phyloP scores from a whole-genome alignment of 1,140 invertebrate species.

The Sycophaga agraensis region DNA sequence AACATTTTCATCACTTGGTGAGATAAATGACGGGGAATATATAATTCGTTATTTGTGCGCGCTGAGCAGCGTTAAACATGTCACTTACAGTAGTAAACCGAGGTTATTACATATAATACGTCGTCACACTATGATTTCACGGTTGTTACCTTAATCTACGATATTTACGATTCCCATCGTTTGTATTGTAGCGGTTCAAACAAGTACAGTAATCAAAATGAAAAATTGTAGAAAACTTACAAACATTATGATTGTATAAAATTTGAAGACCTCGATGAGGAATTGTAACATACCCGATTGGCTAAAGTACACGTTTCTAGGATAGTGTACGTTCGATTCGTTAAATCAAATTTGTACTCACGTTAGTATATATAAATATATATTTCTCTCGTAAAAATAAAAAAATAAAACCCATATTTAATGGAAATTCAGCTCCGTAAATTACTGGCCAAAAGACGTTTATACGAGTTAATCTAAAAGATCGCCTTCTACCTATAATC shows the following conservation, averaged over 20 bases:
- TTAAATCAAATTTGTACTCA: slow-evolving; percentile 2
- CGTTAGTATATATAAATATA: background rate
- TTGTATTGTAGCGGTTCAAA: background rate
- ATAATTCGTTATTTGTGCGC: background rate
- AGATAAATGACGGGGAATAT: background rate
- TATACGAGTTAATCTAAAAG: no score
- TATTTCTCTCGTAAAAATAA: no score
- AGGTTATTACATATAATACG: no score
- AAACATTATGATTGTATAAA: background rate
- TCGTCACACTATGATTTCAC: no score
- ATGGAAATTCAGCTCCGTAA: no score
- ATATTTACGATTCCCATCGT: background rate
- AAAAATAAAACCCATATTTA: no score
- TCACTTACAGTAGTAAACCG: background rate
- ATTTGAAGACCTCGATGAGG: background rate
- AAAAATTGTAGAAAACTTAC: background rate
- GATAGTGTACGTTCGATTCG: background rate
- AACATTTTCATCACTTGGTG: background rate
- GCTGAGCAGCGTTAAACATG: background rate
- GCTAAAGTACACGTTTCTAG: background rate
- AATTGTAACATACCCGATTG: background rate
- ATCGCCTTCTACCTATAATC: no score
- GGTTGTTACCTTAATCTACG: no score
- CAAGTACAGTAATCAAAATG: background rate
- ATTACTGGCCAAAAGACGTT: no score